Percentiles rank a stretch among this genome's conserved stretches.
phyloP scores from a whole-genome alignment of 2,797 vertebrate species.

The Dipus sagitta region DNA sequence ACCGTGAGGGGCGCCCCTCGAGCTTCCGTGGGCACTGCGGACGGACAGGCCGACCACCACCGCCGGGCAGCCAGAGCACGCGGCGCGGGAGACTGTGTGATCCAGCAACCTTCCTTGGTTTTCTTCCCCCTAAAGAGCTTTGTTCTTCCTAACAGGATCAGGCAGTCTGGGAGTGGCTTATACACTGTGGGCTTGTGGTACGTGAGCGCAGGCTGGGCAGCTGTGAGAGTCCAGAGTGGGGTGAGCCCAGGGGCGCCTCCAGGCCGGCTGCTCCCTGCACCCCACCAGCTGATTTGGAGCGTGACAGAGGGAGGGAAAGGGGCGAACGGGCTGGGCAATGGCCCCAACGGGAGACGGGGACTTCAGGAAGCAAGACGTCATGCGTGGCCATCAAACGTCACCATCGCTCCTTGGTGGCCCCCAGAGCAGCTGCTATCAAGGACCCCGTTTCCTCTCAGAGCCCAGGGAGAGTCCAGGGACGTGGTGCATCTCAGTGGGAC shows the following conservation, averaged over 20 bases:
- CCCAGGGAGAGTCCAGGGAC: conserved; percentile 84
- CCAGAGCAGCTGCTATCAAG: neutral
- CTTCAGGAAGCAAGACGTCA: conserved; percentile 73
- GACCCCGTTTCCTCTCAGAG: conserved; percentile 84
- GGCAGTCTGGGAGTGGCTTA: conserved; percentile 87
- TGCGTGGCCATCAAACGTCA: conserved; percentile 63
- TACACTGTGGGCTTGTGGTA: conserved; percentile 86
- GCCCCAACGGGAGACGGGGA: conserved; percentile 79
- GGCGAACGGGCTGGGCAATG: conserved; percentile 86
- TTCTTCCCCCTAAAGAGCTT: conserved; percentile 82
- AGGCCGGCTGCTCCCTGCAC: conserved; percentile 76
- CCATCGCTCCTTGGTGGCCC: conserved; percentile 74
- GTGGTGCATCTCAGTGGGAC: conserved; percentile 80
- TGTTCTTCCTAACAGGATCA: conserved; percentile 87
- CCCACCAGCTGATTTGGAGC: conserved; percentile 81
- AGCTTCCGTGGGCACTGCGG: conserved; percentile 73
- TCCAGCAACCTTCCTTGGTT: conserved; percentile 76
- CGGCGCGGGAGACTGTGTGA: conserved; percentile 81
- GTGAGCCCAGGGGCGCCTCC: conserved; percentile 65
- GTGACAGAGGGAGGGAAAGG: conserved; percentile 86
- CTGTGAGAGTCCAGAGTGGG: conserved; percentile 83
- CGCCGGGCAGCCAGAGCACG: conserved; percentile 62
- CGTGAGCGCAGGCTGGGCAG: conserved; percentile 87
- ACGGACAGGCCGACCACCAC: conserved; percentile 65
- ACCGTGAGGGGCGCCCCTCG: conserved; percentile 30